phyloP scores from a whole-genome alignment of 2,888 invertebrate species.

The Polia nebulosa region DNA sequence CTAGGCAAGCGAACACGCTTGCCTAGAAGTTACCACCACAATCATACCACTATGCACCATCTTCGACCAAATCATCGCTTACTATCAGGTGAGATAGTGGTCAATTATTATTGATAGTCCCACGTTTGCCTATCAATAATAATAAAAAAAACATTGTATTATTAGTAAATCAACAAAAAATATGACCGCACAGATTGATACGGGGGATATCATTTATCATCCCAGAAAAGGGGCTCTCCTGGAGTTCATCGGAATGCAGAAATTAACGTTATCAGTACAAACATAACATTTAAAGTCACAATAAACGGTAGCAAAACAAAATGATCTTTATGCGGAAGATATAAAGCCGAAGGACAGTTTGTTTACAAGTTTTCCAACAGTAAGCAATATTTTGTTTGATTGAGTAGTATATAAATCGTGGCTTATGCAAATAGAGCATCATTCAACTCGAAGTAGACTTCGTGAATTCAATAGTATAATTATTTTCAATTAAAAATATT shows the following conservation, averaged over 20 bases:
- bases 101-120: too few relatives aligned
- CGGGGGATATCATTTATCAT: constrained; percentile 16
- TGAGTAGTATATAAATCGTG: constrained; percentile 36
- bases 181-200: not conserved
- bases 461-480: constrained; percentile 9
- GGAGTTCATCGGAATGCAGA: not conserved
- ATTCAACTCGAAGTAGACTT: constrained; percentile 28
- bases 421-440: constrained; percentile 28
- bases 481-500: constrained; percentile 8
- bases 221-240: constrained; percentile 18
- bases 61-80: too few relatives aligned
- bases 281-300: not conserved
- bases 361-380: not conserved
- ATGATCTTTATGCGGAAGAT: fast-evolving
- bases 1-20: too few relatives aligned
- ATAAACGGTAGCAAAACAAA: not conserved
- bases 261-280: constrained; percentile 26
- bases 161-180: not conserved
- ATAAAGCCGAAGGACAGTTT: not conserved
- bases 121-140: not conserved
- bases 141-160: not conserved
- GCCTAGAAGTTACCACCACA: too few relatives aligned
- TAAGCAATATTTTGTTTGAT: not conserved
- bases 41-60: too few relatives aligned
- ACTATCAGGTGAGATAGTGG: too few relatives aligned